Evolutionary conservation across 2,888 invertebrate genomes (phyloP).

Genomic region (Agonopterix subpropinquella): DNA sequence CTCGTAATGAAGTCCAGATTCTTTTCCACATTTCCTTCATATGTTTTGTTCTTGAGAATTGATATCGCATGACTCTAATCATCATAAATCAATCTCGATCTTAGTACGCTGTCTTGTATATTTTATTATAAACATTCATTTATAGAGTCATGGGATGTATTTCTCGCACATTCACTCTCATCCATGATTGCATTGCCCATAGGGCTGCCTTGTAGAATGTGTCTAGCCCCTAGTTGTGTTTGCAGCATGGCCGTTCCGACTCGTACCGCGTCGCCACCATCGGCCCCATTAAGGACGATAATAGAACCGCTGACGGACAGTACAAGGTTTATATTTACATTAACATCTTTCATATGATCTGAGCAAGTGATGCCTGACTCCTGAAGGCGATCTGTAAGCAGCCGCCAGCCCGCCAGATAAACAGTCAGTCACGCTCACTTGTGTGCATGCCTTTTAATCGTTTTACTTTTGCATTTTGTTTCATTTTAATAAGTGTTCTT

Average conservation of each 20-base stretch:
- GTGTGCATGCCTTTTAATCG: conserved; percentile 15
- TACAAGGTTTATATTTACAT: conserved; percentile 84
- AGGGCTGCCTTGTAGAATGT: conserved; percentile 70
- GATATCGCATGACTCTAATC: conserved; percentile 33
- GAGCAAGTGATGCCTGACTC: conserved; percentile 22
- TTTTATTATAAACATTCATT: background rate
- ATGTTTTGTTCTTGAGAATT: conserved; percentile 25
- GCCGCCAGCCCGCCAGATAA: too few species aligned
- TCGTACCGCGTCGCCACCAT: conserved; percentile 98
- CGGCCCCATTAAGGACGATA: conserved; percentile 93
- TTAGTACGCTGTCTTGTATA: background rate
- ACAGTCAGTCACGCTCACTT: too few species aligned
- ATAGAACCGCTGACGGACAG: conserved; percentile 96
- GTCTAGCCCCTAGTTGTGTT: conserved; percentile 76
- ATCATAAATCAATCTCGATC: background rate
- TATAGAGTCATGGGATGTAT: conserved; percentile 31
- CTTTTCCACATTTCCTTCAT: conserved; percentile 18
- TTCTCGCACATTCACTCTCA: conserved; percentile 28
- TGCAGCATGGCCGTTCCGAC: conserved; percentile 95
- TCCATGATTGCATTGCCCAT: conserved; percentile 62
- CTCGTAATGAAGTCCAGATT: conserved; percentile 1
- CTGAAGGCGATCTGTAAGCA: too few species aligned
- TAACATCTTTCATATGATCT: conserved; percentile 37
- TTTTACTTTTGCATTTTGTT: conserved; percentile 20
- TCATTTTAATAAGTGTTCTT: background rate